Percentiles rank a stretch among this genome's conserved stretches.
These are phyloP conservation scores for Perizoma flavofasciatum DNA, from an alignment of 2,888 invertebrate species.

Conservation along the genomic window DNA sequence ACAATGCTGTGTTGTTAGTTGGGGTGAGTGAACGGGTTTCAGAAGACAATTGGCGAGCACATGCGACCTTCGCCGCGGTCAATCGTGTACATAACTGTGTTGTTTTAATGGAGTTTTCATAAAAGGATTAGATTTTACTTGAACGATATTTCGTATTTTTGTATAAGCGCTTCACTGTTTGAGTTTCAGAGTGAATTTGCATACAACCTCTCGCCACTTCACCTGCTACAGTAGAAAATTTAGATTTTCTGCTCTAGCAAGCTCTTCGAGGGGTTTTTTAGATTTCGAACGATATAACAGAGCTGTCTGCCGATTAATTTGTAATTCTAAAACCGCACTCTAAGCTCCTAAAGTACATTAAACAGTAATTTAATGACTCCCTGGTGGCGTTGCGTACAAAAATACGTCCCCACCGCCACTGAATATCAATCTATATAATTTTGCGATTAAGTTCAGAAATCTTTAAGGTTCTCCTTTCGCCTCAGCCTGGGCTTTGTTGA, in stretches of 20 bases:
- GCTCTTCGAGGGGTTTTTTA: too few species aligned
- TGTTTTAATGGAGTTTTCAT: conserved; percentile 7
- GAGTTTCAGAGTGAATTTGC: background rate
- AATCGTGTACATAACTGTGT: conserved; percentile 10
- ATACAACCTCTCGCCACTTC: background rate
- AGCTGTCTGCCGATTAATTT: too few species aligned
- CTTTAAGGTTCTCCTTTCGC: conserved; percentile 14
- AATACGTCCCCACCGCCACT: conserved; percentile 6
- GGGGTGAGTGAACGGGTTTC: conserved; percentile 17
- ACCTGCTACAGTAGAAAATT: background rate
- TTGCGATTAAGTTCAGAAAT: conserved; percentile 12
- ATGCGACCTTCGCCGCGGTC: conserved; percentile 20
- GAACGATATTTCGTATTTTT: background rate
- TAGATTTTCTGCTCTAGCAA: too few species aligned
- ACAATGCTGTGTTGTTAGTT: background rate
- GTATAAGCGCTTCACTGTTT: conserved; percentile 1
- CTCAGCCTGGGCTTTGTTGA: conserved; percentile 23
- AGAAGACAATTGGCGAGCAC: conserved; percentile 20
- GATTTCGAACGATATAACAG: too few species aligned
- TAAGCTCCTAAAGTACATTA: too few species aligned
- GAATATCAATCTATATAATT: conserved; percentile 13
- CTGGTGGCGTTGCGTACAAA: too few species aligned
- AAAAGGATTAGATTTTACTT: conserved; percentile 19
- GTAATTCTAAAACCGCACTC: too few species aligned
- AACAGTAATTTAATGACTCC: too few species aligned